Evolutionary conservation across 1,140 invertebrate genomes (phyloP), one percentile per base, ranked within the genome.

Genomic region (Drosophila nasuta): DNA sequence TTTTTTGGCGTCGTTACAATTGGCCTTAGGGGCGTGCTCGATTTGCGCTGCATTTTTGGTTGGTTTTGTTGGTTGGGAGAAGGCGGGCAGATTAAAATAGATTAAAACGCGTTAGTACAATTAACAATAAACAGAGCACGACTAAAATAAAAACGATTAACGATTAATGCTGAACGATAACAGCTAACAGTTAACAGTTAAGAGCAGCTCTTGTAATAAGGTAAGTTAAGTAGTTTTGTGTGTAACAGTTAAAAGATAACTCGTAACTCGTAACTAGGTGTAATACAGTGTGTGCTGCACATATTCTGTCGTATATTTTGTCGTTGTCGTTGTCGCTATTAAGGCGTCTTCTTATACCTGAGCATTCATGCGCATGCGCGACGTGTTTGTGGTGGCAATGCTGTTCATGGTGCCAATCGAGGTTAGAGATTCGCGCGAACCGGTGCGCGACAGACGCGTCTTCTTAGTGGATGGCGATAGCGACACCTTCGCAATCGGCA

Each of bases 391-490:
- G 60, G 95, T 94, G 54, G 95, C 95, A 74, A 96, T 95, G 81
- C 96, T 96, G 59, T 95, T 95, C 49, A 95, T 94, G 30, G 95
- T 95, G 73, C 95, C 94, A 68, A 96, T 95, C 1, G 97, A 97
- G 5, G 95, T 95, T 65, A 98, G 94, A 60, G 97, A 97, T 86
- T 98, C 97, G 67, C 96, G 95, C 0, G 98, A 98, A 70, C 97
- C 96, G 60, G 95, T 94, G 79, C 96, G 95, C 91, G 95, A 95
- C 65, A 94, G 93, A 77, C 94, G 94, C 60, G 95, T 94, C 91
- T 95, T 95, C 81, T 95, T 94, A 91, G 94, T 96, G n/a, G 95
- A 96, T 35, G 96, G 97, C 51, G 97, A 97, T 54, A 96, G 95
- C 77, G 95, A 96, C 49, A 98, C 96, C 94, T 98, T 98, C 82